Percentiles rank a stretch among this genome's conserved stretches.
These are phyloP conservation scores for Parazoanthus darwini DNA, from an alignment of 92 coral and sea anemone genomes.

Conservation along the genomic window DNA sequence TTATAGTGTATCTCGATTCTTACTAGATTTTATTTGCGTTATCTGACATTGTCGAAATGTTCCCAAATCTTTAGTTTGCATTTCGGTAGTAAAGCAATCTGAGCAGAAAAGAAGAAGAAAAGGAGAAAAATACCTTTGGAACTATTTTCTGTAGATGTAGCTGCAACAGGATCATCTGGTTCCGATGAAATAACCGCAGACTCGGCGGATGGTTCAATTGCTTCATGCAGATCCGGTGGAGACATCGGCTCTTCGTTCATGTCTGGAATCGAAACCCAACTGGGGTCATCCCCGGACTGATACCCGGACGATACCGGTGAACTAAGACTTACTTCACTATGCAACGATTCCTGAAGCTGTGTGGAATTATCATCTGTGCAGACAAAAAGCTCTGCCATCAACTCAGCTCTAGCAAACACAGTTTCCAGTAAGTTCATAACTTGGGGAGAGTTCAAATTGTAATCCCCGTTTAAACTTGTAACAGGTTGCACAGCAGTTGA, in stretches of 20 bases:
- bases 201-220: not conserved
- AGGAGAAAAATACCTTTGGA: constrained; percentile 12
- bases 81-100: not conserved
- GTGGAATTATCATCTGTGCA: not conserved
- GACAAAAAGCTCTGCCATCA: not conserved
- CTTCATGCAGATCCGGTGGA: not conserved
- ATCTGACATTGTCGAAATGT: not conserved
- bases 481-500: not conserved
- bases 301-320: constrained; percentile 37
- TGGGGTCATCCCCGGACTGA: constrained; percentile 25
- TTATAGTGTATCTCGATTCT: too few relatives aligned
- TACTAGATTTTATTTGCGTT: not conserved
- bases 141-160: not conserved
- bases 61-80: not conserved
- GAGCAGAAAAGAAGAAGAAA: not conserved
- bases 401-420: not conserved
- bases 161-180: not conserved
- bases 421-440: not conserved
- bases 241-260: constrained; percentile 1
- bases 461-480: not conserved
- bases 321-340: not conserved
- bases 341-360: not conserved
- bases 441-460: not conserved
- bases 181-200: not conserved
- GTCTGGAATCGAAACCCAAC: not conserved